phyloP scores from a whole-genome alignment of 1,140 invertebrate species.

The Delia radicum region DNA sequence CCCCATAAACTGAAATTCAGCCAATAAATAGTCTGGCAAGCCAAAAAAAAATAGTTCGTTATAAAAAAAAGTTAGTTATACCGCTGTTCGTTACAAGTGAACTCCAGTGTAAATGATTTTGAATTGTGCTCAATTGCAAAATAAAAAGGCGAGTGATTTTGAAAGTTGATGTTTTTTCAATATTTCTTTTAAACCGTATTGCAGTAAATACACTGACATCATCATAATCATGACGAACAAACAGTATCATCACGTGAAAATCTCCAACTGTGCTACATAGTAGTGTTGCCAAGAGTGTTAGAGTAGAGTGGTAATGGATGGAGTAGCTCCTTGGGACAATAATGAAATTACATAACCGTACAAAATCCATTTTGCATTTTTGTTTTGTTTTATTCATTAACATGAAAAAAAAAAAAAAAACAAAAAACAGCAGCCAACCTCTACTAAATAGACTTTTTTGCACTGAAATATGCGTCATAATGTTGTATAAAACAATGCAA shows the following conservation, averaged over 20 bases:
- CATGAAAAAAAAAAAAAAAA: background rate
- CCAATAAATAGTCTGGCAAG: too few species aligned
- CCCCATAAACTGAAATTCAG: too few species aligned
- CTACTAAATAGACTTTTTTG: background rate
- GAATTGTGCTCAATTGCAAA: background rate
- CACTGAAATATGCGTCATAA: constrained; percentile 1
- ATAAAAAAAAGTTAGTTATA: too few species aligned
- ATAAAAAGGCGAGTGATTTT: background rate
- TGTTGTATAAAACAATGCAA: background rate
- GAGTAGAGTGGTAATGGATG: too few species aligned
- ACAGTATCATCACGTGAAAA: background rate
- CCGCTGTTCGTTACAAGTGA: too few species aligned
- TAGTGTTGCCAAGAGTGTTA: background rate
- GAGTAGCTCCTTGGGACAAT: background rate
- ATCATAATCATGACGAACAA: background rate
- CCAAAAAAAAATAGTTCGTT: too few species aligned
- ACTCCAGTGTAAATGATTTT: background rate
- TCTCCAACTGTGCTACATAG: background rate
- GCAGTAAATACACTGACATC: background rate
- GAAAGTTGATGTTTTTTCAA: background rate
- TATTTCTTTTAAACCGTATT: background rate
- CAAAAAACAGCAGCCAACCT: background rate
- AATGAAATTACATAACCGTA: background rate
- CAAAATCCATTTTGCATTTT: background rate
- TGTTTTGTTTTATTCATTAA: background rate